Evolutionary conservation across 2,113 vertebrate genomes (phyloP), one percentile per base, ranked within the genome.

Genomic region (Rhinogobius similis): DNA sequence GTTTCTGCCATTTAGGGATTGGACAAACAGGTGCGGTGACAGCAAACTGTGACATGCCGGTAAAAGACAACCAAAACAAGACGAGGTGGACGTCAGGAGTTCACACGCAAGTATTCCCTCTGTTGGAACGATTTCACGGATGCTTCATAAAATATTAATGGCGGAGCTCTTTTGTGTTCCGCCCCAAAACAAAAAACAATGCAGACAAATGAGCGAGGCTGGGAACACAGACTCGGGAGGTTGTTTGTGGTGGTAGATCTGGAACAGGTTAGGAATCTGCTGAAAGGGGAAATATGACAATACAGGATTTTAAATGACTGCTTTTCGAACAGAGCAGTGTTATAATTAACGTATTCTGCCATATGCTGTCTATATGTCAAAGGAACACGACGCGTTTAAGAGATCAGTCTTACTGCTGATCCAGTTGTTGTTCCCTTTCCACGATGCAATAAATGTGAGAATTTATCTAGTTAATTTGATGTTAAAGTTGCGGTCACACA

Each of bases 81-180:
- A 86, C 84, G 77, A 72, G 69, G 5, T 72, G 73, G 67, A 77
- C 68, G 38, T 66, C 81, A 78, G 1, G 9, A 62, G 82, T 87
- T 90, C 78, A 84, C 59, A 43, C 68, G 73, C 72, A 77, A 76
- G 44, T 68, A 88, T 69, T 86, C 83, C 87, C 83, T 65, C 68
- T 68, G 85, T 77, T 83, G 78, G 84, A 84, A 83, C 72, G 75
- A 78, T 79, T 86, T 72, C 73, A 69, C 68, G 67, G 81, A 78
- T 84, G 87, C 77, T 86, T 75, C 86, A 86, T 90, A 67, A 87
- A 91, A 90, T 85, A 87, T 88, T 89, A 83, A 91, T 67, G 66
- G 41, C 29, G 67, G 62, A 65, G 59, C 77, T 80, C 83, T 77
- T 88, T 87, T 87, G 81, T 86, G 74, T 79, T 81, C 52, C 14